Conservation (phyloP, 2,797 vertebrate genomes). For the Triplophysa yarkandensis region DNA sequence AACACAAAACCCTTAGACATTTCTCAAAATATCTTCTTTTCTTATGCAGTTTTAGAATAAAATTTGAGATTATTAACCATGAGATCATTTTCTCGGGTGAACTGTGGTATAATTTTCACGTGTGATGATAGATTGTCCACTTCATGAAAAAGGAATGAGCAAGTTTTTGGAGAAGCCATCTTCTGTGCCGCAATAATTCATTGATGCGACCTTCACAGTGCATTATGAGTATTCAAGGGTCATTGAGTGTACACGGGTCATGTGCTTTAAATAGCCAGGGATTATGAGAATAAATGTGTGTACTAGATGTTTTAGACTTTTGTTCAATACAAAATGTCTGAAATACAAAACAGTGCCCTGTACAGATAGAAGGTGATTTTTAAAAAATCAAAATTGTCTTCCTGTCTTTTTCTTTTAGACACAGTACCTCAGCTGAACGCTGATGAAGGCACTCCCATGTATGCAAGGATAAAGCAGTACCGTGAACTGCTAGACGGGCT, state of each 20-base stretch:
- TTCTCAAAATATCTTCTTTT: too few relatives aligned
- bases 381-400: background rate
- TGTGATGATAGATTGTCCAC: too few relatives aligned
- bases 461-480: constrained; percentile 91
- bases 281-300: background rate
- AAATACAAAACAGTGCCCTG: background rate
- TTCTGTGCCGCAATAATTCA: too few relatives aligned
- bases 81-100: too few relatives aligned
- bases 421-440: constrained; percentile 89
- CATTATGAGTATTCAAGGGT: background rate
- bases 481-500: constrained; percentile 91
- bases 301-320: background rate
- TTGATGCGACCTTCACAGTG: background rate
- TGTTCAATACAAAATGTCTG: background rate
- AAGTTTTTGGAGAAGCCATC: too few relatives aligned
- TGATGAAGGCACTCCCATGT: constrained; percentile 81
- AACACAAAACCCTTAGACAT: too few relatives aligned
- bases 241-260: background rate
- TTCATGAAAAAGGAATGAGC: too few relatives aligned
- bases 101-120: too few relatives aligned
- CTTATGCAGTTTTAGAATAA: too few relatives aligned
- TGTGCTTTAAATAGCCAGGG: background rate
- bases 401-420: constrained; percentile 72
- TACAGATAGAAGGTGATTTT: background rate
- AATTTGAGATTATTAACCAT: too few relatives aligned